Conservation (phyloP, 2,113 vertebrate genomes). For the Cnemophilus loriae region DNA sequence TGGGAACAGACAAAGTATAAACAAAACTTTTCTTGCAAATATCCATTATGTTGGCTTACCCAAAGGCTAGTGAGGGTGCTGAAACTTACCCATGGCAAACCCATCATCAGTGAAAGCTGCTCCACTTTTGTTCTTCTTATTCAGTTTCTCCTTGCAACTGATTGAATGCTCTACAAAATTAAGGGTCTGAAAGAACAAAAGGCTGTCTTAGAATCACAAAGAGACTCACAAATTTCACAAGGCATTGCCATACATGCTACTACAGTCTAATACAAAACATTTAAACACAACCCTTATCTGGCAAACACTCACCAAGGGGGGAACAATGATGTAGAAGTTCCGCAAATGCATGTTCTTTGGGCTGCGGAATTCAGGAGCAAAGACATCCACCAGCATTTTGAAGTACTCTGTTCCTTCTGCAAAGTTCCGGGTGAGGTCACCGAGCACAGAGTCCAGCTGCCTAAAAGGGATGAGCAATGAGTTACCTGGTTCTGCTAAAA, state of each 20-base stretch:
- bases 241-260: too few species aligned
- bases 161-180: conserved; percentile 99
- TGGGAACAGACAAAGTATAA: background rate
- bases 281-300: background rate
- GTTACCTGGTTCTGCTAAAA: background rate
- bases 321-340: conserved; percentile 98
- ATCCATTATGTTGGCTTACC: background rate
- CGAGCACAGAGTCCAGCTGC: conserved; percentile 87
- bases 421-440: conserved; percentile 91
- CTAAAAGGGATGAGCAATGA: conserved; percentile 3
- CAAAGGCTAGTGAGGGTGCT: background rate
- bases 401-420: conserved; percentile 98
- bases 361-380: conserved; percentile 93
- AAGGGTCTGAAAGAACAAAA: conserved; percentile 78
- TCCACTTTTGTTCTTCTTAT: conserved; percentile 97
- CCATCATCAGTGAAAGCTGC: conserved; percentile 98
- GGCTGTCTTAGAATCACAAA: background rate
- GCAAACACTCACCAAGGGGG: conserved; percentile 26
- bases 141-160: conserved; percentile 95
- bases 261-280: background rate
- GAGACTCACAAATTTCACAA: background rate
- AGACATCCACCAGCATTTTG: conserved; percentile 97
- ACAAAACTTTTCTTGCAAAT: background rate
- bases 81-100: conserved; percentile 93
- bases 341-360: conserved; percentile 94